These are phyloP conservation scores for Reinhardtius hippoglossoides DNA, from an alignment of 2,113 vertebrate species.

Conservation along the genomic window DNA sequence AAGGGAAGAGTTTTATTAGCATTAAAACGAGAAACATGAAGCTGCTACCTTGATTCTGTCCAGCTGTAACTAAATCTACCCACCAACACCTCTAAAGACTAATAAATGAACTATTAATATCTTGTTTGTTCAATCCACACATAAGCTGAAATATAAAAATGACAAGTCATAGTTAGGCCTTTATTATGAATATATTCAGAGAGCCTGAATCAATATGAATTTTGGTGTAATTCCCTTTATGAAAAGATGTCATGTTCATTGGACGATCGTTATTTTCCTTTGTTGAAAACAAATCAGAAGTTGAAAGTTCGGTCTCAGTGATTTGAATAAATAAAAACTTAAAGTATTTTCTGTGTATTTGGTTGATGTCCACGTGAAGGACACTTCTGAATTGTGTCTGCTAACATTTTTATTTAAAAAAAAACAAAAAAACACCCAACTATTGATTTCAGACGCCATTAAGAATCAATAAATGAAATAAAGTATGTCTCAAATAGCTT, in stretches of 20 bases:
- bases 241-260: not conserved
- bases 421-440: not conserved
- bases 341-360: not conserved
- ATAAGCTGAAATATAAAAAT: too few relatives aligned
- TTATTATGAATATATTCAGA: too few relatives aligned
- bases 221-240: not conserved
- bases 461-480: conserved; percentile 14
- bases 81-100: too few relatives aligned
- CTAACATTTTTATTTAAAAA: too few relatives aligned
- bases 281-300: not conserved
- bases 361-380: conserved; percentile 19
- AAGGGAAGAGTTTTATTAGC: not conserved
- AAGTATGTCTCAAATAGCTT: not conserved
- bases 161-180: too few relatives aligned
- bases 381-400: not conserved
- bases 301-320: not conserved
- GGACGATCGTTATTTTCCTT: not conserved
- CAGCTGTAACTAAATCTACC: not conserved
- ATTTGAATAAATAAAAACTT: too few relatives aligned
- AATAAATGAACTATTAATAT: too few relatives aligned
- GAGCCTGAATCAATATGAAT: not conserved
- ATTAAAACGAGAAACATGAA: not conserved
- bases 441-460: conserved; percentile 21
- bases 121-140: too few relatives aligned
- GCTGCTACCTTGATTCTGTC: too few relatives aligned